Base-by-base conservation (phyloP, 2,113 vertebrate genomes). In the Tricholaema leucomelas region DNA sequence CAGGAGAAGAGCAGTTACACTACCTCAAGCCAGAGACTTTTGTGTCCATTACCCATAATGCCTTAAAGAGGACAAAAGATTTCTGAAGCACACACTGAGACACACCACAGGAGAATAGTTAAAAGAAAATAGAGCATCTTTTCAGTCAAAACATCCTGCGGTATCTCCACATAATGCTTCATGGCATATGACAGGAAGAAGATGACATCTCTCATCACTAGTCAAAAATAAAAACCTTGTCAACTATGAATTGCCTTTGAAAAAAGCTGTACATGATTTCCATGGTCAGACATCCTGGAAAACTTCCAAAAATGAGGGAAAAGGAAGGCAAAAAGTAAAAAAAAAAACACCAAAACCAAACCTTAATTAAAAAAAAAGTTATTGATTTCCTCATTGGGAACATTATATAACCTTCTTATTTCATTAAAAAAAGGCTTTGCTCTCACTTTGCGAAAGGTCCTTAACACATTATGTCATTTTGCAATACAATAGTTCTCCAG, bases 171-270 rank as follows among this genome's bases (percentile, higher is more conserved):
- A 80, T 59, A 85, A 90, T 90, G 91, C 77, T 93, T 96, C 91
- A 46, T 90, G 97, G 94, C 92, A 92, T 93, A 83, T 91, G 94
- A 96, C 95, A 94, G 90, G 94, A 87, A 94, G 87, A 89, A 95
- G 95, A 92, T 75, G 95, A 85, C 93, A 87, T 94, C 88, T 96
- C 96, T 96, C 85, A 92, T 83, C 90, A 94, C 85, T 60, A 92
- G 95, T 96, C 92, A 96, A 94, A 96, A 97, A 92, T 91, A 91
- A 96, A 96, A 96, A 85, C 71, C 87, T 65, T 74, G 91, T 94
- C 86, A 96, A 94, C 70, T 82, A 88, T 89, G 91, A 97, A 94
- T 83, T 88, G 87, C 60, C 71, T 96, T 88, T 93, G 77, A 83
- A 90, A 91, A 89, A 87, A 74, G 44, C 36, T 66, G 70, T 75